phyloP scores from a whole-genome alignment of 2,888 invertebrate genomes.

The Pollenia griseotomentosa region DNA sequence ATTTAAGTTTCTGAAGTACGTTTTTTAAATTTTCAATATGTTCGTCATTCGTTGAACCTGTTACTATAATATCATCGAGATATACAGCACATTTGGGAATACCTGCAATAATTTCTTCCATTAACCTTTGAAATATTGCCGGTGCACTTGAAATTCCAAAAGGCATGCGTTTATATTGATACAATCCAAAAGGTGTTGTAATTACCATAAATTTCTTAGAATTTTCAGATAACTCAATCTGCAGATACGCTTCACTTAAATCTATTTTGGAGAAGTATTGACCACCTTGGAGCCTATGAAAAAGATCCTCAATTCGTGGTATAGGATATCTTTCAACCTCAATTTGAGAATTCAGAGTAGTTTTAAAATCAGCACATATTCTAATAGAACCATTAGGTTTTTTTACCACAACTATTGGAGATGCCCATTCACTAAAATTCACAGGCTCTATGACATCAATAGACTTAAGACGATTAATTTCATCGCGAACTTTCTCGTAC shows the following conservation, averaged over 20 bases:
- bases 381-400: conserved; percentile 29
- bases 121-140: conserved; percentile 63
- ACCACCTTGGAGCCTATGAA: conserved; percentile 71
- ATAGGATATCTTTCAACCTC: conserved; percentile 70
- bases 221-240: conserved; percentile 64
- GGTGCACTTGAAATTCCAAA: conserved; percentile 68
- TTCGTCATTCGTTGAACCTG: conserved; percentile 58
- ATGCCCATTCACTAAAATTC: conserved; percentile 27
- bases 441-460: background rate
- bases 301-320: conserved; percentile 69
- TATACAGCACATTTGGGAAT: conserved; percentile 61
- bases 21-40: conserved; percentile 51
- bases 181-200: conserved; percentile 71
- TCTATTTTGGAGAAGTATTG: conserved; percentile 69
- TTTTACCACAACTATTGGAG: conserved; percentile 25
- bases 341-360: conserved; percentile 41
- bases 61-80: conserved; percentile 69
- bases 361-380: conserved; percentile 41
- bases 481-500: background rate
- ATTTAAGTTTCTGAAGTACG: conserved; percentile 15
- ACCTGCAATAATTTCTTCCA: conserved; percentile 60
- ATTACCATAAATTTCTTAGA: conserved; percentile 64
- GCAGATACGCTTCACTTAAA: conserved; percentile 67
- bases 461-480: conserved; percentile 4
- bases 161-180: conserved; percentile 62